Conservation (phyloP, 2,797 vertebrate genomes). For the Clarias fuscus region DNA sequence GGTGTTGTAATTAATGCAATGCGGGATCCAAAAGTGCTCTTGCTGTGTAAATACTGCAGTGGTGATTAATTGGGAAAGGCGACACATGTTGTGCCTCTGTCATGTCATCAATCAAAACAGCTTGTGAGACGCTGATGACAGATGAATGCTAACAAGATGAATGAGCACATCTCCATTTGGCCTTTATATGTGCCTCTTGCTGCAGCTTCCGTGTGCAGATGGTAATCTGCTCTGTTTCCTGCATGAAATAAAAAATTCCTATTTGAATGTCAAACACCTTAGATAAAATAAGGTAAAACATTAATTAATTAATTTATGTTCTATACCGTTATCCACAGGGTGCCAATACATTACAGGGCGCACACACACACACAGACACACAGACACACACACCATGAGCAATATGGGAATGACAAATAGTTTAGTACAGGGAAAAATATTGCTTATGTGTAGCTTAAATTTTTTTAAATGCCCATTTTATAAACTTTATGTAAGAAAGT, state of each 20-base stretch:
- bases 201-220: slow-evolving; percentile 36
- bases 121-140: slow-evolving; percentile 59
- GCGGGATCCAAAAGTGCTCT: slow-evolving; percentile 37
- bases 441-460: background rate
- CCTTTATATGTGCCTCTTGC: slow-evolving; percentile 47
- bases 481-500: background rate
- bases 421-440: background rate
- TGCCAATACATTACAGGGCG: too few relatives aligned
- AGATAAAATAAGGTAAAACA: background rate
- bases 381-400: too few relatives aligned
- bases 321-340: too few relatives aligned
- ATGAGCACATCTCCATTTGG: slow-evolving; percentile 57
- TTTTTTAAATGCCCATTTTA: background rate
- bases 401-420: background rate
- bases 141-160: slow-evolving; percentile 67
- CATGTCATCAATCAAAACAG: slow-evolving; percentile 69
- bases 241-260: background rate
- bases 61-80: slow-evolving; percentile 69
- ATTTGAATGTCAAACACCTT: background rate
- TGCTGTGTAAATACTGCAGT: slow-evolving; percentile 68
- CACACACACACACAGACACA: too few relatives aligned
- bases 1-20: slow-evolving; percentile 20
- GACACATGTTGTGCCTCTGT: slow-evolving; percentile 65
- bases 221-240: background rate
- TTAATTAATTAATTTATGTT: too few relatives aligned